Evolutionary conservation across 2,888 invertebrate genomes (phyloP).

Genomic region (Stenurella melanura): DNA sequence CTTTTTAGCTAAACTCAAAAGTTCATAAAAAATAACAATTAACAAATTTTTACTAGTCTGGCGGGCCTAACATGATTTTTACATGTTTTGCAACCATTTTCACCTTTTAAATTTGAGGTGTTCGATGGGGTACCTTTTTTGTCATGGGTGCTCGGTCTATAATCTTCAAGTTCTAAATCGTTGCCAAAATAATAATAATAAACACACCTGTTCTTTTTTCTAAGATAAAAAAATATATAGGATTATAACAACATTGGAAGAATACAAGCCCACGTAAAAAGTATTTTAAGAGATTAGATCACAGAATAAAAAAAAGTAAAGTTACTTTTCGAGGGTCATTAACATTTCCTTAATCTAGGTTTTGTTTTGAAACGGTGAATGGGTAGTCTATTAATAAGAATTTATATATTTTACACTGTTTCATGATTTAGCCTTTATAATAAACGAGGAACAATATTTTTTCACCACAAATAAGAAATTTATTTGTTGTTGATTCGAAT

Average conservation of each 20-base stretch:
- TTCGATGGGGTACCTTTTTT: too few relatives aligned
- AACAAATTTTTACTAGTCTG: too few relatives aligned
- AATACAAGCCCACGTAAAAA: constrained; percentile 17
- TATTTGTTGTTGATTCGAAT: too few relatives aligned
- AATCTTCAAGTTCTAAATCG: background rate
- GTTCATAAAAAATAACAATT: too few relatives aligned
- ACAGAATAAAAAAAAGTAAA: constrained; percentile 23
- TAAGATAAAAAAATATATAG: background rate
- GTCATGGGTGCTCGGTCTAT: too few relatives aligned
- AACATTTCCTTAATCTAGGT: constrained; percentile 31
- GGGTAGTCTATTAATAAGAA: constrained; percentile 27
- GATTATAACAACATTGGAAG: background rate
- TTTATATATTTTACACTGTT: constrained; percentile 10
- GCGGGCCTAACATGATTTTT: too few relatives aligned
- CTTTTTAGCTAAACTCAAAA: too few relatives aligned
- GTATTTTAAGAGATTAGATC: constrained; percentile 24
- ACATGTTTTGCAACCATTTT: too few relatives aligned
- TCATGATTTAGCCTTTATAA: background rate
- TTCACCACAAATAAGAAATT: too few relatives aligned
- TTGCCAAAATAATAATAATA: background rate
- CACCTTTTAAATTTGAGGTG: too few relatives aligned
- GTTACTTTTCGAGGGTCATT: constrained; percentile 29
- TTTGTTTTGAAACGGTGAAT: constrained; percentile 36
- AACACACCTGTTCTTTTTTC: constrained; percentile 13
- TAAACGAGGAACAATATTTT: too few relatives aligned